These are phyloP conservation scores for Ganaspis brasiliensis DNA, from an alignment of 2,888 invertebrate species.

Conservation along the genomic window DNA sequence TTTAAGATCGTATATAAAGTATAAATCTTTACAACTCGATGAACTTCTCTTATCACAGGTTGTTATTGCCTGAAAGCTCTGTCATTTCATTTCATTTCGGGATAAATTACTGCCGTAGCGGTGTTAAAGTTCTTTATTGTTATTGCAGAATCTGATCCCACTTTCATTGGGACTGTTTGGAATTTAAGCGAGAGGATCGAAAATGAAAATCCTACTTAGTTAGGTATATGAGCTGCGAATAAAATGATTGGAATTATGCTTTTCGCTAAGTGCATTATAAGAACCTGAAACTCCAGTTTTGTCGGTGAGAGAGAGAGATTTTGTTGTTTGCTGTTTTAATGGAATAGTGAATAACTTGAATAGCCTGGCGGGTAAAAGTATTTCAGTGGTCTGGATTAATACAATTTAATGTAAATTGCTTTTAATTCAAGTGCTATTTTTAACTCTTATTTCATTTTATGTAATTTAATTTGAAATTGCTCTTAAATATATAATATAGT, in stretches of 20 bases:
- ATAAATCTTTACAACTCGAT: not conserved
- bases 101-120: not conserved
- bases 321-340: not conserved
- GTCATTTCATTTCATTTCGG: not conserved
- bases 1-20: not conserved
- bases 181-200: not conserved
- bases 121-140: not conserved
- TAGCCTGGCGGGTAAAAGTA: no score
- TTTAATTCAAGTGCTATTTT: no score
- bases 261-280: constrained; percentile 3
- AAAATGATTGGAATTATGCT: not conserved
- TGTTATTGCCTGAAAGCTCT: not conserved
- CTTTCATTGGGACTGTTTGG: not conserved
- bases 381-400: no score
- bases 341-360: no score
- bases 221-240: not conserved
- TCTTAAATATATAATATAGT: no score
- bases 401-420: no score
- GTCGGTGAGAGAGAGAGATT: not conserved
- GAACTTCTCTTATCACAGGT: not conserved
- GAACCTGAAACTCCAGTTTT: constrained; percentile 14
- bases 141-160: not conserved
- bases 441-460: no score
- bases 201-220: not conserved
- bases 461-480: no score